phyloP scores from a whole-genome alignment of 1,140 invertebrate genomes.

The Lerema accius region DNA sequence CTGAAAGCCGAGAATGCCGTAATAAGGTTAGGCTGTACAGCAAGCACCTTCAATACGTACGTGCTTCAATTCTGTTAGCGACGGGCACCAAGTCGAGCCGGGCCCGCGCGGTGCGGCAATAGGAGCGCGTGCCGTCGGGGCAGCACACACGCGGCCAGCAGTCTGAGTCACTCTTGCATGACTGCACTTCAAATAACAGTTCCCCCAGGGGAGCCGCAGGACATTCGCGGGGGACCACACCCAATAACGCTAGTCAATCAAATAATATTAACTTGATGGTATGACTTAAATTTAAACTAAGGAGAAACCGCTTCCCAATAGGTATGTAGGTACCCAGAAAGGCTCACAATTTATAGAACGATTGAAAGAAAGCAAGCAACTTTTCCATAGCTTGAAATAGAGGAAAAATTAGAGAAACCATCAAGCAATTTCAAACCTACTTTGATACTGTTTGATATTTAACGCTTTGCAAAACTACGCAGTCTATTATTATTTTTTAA shows the following conservation, averaged over 20 bases:
- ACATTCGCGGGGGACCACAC: constrained; percentile 86
- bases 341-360: no score
- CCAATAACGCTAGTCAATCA: constrained; percentile 82
- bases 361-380: no score
- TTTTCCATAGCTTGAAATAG: no score
- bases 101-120: constrained; percentile 86
- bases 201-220: constrained; percentile 85
- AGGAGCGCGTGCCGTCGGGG: constrained; percentile 84
- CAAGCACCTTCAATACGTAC: constrained; percentile 50
- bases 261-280: not conserved
- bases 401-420: no score
- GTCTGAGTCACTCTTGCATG: constrained; percentile 85
- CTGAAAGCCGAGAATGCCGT: constrained; percentile 7
- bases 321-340: no score
- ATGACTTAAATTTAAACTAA: no score
- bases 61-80: constrained; percentile 75
- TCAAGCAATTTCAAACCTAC: no score
- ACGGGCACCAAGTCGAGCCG: constrained; percentile 84
- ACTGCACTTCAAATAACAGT: constrained; percentile 85
- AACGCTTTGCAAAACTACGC: no score
- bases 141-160: constrained; percentile 89
- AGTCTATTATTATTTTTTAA: no score
- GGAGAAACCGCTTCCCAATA: no score
- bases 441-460: no score
- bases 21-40: not conserved